A percentile compares a stretch with the other conserved stretches of the same genome.
Evolutionary conservation across 2,797 vertebrate genomes (phyloP).

Genomic region (Cossypha heuglini): DNA sequence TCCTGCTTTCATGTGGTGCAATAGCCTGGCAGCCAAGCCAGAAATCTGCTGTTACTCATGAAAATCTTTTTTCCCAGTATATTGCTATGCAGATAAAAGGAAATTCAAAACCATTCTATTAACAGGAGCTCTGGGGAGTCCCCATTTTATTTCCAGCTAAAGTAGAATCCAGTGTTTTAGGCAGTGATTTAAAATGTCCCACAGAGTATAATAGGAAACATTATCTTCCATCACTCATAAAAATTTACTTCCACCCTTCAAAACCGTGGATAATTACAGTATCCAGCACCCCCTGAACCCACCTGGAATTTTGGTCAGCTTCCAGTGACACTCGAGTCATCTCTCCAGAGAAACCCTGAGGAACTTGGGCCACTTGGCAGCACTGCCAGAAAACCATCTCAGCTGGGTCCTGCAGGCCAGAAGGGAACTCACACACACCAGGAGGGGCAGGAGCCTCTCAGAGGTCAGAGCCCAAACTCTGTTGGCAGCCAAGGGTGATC

Average conservation of each 20-base stretch:
- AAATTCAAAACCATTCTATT: neutral
- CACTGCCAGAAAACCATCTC: neutral
- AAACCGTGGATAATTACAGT: neutral
- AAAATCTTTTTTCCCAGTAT: neutral
- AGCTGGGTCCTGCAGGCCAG: neutral
- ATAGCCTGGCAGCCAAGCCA: neutral
- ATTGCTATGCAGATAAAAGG: conserved; percentile 9
- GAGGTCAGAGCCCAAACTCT: neutral
- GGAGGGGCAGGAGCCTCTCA: neutral
- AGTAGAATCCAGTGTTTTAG: neutral
- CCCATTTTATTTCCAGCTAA: neutral
- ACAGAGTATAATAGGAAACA: neutral
- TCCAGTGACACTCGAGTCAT: neutral
- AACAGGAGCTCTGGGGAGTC: neutral
- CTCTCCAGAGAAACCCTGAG: neutral
- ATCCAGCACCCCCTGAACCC: neutral
- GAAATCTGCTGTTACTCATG: neutral
- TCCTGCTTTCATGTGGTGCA: neutral
- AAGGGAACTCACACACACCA: neutral
- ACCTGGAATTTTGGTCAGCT: neutral
- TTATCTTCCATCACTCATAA: neutral
- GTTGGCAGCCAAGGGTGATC: neutral
- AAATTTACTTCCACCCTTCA: neutral
- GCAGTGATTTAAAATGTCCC: neutral
- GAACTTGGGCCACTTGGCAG: neutral